Percentiles rank a stretch among this genome's conserved stretches.
Evolutionary conservation across 2,797 vertebrate species (phyloP).

Genomic region (Erpetoichthys calabaricus): DNA sequence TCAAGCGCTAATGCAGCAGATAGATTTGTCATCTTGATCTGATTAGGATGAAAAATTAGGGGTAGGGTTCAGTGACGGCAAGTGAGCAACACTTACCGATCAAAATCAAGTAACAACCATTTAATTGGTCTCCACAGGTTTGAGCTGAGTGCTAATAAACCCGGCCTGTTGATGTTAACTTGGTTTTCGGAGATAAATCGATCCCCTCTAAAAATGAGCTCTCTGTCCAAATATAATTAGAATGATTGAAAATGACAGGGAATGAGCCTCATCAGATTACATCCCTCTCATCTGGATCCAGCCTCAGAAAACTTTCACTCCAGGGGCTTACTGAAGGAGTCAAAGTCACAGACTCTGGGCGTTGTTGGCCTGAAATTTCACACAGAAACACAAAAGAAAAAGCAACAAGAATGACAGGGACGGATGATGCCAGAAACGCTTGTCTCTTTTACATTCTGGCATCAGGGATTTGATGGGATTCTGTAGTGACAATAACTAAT

Average conservation of each 20-base stretch:
- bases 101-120: conserved; percentile 12
- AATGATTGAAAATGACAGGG: conserved; percentile 34
- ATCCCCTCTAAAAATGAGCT: conserved; percentile 33
- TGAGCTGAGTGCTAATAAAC: conserved; percentile 23
- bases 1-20: too few relatives aligned
- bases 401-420: too few relatives aligned
- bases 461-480: too few relatives aligned
- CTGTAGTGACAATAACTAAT: too few relatives aligned
- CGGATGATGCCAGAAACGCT: too few relatives aligned
- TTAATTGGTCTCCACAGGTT: conserved; percentile 27
- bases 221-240: conserved; percentile 43
- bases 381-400: too few relatives aligned
- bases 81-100: conserved; percentile 16
- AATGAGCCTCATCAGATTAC: conserved; percentile 39
- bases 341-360: too few relatives aligned
- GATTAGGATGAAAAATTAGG: conserved; percentile 14
- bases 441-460: too few relatives aligned
- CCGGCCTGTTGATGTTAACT: conserved; percentile 23
- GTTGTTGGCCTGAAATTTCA: too few relatives aligned
- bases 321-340: too few relatives aligned
- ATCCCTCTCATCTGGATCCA: conserved; percentile 28
- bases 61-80: background rate
- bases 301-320: too few relatives aligned
- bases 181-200: conserved; percentile 36
- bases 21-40: background rate